A percentile compares a stretch with the other conserved stretches of the same genome.
phyloP scores from a whole-genome alignment of 2,113 vertebrate genomes.

The Oncorhynchus kisutch region DNA sequence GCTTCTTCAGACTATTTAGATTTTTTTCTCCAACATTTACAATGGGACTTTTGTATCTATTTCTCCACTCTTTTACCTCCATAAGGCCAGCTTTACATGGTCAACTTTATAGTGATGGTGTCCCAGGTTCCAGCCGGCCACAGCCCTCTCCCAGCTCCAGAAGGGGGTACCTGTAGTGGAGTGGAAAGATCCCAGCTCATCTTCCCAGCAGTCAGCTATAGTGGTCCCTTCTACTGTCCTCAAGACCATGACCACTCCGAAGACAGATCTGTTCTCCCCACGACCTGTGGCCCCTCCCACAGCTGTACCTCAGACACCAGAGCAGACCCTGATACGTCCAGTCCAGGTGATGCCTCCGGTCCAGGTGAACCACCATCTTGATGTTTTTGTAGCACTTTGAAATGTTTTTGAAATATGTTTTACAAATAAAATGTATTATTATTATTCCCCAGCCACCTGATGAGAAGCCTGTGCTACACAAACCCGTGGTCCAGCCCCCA shows the following conservation, averaged over 20 bases:
- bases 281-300: too few species aligned
- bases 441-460: constrained; percentile 12
- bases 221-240: constrained; percentile 23
- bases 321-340: constrained; percentile 4
- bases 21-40: too few species aligned
- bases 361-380: too few species aligned
- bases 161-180: constrained; percentile 60
- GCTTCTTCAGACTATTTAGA: too few species aligned
- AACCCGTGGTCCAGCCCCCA: not conserved
- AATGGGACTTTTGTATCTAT: too few species aligned
- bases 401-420: too few species aligned
- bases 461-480: constrained; percentile 5
- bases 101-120: constrained; percentile 90
- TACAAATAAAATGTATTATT: too few species aligned
- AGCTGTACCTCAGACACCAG: not conserved
- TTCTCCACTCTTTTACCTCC: not conserved
- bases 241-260: constrained; percentile 43
- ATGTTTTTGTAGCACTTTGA: too few species aligned
- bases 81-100: constrained; percentile 90
- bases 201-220: not conserved
- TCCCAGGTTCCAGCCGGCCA: constrained; percentile 78
- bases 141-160: constrained; percentile 45
- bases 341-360: not conserved
- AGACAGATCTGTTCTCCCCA: constrained; percentile 40
- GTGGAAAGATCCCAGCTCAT: constrained; percentile 34